These are phyloP conservation scores for Dicentrarchus labrax DNA, from an alignment of 2,113 vertebrate species.

Conservation along the genomic window DNA sequence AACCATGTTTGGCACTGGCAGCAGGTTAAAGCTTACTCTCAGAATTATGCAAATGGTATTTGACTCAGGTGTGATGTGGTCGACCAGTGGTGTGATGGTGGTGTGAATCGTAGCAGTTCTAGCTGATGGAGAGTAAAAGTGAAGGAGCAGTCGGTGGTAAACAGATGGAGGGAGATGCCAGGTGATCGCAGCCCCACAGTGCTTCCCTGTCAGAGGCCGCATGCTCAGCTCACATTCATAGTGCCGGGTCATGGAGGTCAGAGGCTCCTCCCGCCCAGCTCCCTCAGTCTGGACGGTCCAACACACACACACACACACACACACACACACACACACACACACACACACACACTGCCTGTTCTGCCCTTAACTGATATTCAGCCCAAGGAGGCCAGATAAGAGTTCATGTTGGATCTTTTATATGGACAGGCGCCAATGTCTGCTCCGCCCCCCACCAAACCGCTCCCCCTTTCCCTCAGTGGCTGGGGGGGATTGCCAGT, in stretches of 20 bases:
- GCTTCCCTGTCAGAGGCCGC: conserved; percentile 57
- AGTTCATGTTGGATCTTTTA: conserved; percentile 70
- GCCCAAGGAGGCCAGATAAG: conserved; percentile 78
- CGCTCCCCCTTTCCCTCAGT: conserved; percentile 44
- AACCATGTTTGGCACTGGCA: neutral
- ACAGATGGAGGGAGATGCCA: conserved; percentile 89
- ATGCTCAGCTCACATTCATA: conserved; percentile 49
- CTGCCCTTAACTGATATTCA: conserved; percentile 69
- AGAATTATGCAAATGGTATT: conserved; percentile 6
- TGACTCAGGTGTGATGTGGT: conserved; percentile 19
- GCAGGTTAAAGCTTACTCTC: neutral
- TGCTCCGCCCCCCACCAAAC: neutral
- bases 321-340: conserved; percentile 3
- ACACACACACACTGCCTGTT: conserved; percentile 10
- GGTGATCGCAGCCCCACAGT: conserved; percentile 62
- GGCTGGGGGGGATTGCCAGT: conserved; percentile 86
- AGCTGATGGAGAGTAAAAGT: conserved; percentile 57
- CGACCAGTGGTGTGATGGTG: neutral
- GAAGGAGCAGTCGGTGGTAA: conserved; percentile 65
- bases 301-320: neutral
- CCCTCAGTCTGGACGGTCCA: conserved; percentile 47
- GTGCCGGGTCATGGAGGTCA: conserved; percentile 70
- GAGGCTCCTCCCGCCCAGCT: conserved; percentile 51
- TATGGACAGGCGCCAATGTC: conserved; percentile 84
- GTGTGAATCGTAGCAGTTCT: conserved; percentile 37